A percentile compares a stretch with the other conserved stretches of the same genome.
phyloP scores from a whole-genome alignment of 2,113 vertebrate species.

The Alethe diademata region DNA sequence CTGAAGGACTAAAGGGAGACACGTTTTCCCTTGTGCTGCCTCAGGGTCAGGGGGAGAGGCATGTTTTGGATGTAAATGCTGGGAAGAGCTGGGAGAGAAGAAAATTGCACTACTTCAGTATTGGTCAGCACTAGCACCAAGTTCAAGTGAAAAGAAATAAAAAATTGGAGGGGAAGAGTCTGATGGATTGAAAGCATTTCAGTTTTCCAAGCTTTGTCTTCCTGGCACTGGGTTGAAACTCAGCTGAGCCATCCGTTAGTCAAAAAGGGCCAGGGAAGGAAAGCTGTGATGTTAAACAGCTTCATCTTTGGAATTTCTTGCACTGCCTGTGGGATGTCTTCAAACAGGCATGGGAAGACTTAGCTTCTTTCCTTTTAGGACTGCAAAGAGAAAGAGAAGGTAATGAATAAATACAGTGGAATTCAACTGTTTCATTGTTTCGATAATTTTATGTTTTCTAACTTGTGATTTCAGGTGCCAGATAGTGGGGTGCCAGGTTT shows the following conservation, averaged over 20 bases:
- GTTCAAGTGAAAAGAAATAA: not conserved
- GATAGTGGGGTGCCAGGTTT: not conserved
- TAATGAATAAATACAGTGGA: not conserved
- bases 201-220: not conserved
- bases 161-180: not conserved
- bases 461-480: rapidly evolving
- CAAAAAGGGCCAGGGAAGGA: not conserved
- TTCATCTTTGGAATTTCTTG: not conserved
- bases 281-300: not conserved
- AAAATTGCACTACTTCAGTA: not conserved
- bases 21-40: not conserved
- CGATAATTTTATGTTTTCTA: not conserved
- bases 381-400: constrained; percentile 46
- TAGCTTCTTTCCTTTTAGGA: constrained; percentile 82
- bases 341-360: constrained; percentile 82
- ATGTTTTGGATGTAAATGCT: not conserved
- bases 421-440: not conserved
- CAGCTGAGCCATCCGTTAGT: not conserved
- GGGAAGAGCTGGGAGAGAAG: not conserved
- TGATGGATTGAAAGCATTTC: not conserved
- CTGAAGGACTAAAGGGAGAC: not conserved
- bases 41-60: not conserved
- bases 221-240: not conserved
- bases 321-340: not conserved
- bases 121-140: constrained; percentile 18